Percentiles rank a stretch among this genome's conserved stretches.
These are phyloP conservation scores for Gallinago nigripennis DNA, from an alignment of 2,797 vertebrate genomes.

Conservation along the genomic window DNA sequence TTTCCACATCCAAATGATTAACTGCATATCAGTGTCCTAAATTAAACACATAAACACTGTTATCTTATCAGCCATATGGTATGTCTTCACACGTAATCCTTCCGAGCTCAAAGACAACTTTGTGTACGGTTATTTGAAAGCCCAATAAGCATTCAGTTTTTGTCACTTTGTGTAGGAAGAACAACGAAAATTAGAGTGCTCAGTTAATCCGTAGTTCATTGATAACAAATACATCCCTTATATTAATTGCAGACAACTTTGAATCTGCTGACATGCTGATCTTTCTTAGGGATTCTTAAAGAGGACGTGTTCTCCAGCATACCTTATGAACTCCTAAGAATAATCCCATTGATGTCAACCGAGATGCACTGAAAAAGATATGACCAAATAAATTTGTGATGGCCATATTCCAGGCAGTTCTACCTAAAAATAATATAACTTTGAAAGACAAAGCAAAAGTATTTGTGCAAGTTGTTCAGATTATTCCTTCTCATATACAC, in stretches of 20 bases:
- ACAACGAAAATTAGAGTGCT: neutral
- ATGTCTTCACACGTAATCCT: neutral
- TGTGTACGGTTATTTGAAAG: neutral
- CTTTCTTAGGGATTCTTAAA: neutral
- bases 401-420: neutral
- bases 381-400: neutral
- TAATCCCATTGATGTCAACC: neutral
- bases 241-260: constrained; percentile 1
- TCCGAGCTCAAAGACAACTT: neutral
- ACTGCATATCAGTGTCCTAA: neutral
- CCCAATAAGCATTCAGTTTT: accelerated
- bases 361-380: neutral
- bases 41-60: neutral
- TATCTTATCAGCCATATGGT: neutral
- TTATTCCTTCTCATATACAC: neutral
- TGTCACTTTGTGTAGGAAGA: neutral
- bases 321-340: neutral
- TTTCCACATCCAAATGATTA: neutral
- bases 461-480: neutral
- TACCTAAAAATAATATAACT: neutral
- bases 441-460: neutral
- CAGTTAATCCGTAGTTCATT: neutral
- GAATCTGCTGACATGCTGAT: neutral
- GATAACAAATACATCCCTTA: neutral
- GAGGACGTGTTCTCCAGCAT: accelerated